Evolutionary conservation across 2,113 vertebrate genomes (phyloP).

Genomic region (Collichthys lucidus): DNA sequence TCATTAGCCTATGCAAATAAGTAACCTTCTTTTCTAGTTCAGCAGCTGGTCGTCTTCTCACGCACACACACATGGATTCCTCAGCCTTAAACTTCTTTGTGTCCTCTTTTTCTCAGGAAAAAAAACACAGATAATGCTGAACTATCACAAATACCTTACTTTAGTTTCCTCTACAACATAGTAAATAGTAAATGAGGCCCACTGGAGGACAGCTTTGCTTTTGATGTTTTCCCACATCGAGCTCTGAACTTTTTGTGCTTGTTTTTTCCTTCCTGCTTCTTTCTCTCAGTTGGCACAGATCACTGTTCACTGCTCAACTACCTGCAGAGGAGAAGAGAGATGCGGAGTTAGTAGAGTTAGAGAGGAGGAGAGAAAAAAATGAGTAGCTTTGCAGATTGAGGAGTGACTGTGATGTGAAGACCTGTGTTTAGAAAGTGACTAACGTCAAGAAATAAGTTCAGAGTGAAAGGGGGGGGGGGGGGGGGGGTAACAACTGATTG

Average conservation of each 20-base stretch:
- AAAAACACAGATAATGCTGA: slow-evolving; percentile 35
- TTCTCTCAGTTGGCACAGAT: slow-evolving; percentile 13
- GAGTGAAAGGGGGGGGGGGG: not conserved
- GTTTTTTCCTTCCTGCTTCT: slow-evolving; percentile 19
- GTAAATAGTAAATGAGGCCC: slow-evolving; percentile 37
- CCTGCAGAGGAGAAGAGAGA: slow-evolving; percentile 2
- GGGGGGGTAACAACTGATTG: slow-evolving; percentile 33
- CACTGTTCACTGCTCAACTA: not conserved
- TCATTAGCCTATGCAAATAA: slow-evolving; percentile 80
- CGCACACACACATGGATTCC: slow-evolving; percentile 25
- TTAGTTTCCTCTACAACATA: slow-evolving; percentile 15
- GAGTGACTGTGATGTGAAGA: slow-evolving; percentile 9
- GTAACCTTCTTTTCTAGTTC: slow-evolving; percentile 40
- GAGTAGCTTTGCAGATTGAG: slow-evolving; percentile 3
- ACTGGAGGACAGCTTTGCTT: slow-evolving; percentile 21
- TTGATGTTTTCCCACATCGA: slow-evolving; percentile 33
- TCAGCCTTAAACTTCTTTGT: slow-evolving; percentile 37
- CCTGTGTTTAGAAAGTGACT: slow-evolving; percentile 27
- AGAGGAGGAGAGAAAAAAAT: slow-evolving; percentile 4
- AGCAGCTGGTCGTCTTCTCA: slow-evolving; percentile 51
- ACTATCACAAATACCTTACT: slow-evolving; percentile 18
- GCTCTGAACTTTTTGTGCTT: not conserved
- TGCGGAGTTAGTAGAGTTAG: not conserved
- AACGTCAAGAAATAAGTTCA: slow-evolving; percentile 2
- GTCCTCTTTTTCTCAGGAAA: slow-evolving; percentile 42